Conservation (phyloP, 2,113 vertebrate genomes). For the Oncorhynchus masou region DNA sequence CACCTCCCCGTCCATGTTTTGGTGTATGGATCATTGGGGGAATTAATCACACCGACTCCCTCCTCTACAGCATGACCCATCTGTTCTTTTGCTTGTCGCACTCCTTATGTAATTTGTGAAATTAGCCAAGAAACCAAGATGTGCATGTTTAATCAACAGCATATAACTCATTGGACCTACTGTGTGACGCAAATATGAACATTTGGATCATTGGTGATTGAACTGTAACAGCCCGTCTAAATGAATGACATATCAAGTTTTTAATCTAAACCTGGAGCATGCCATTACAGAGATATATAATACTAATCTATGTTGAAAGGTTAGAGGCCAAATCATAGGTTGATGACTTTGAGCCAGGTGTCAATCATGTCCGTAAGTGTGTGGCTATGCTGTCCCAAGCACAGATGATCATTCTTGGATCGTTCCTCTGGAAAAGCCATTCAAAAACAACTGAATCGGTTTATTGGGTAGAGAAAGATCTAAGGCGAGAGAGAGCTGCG, state of each 20-base stretch:
- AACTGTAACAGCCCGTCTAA: neutral
- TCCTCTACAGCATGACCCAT: constrained; percentile 57
- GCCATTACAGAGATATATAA: neutral
- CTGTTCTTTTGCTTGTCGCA: constrained; percentile 49
- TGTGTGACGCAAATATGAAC: neutral
- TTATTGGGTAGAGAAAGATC: neutral
- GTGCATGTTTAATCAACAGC: constrained; percentile 39
- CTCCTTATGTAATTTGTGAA: constrained; percentile 51
- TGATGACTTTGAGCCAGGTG: neutral
- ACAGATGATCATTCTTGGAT: neutral
- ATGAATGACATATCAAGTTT: neutral
- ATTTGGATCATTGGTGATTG: neutral
- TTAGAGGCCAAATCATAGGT: neutral
- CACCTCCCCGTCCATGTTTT: constrained; percentile 44
- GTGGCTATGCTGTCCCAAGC: neutral
- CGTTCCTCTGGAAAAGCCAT: neutral
- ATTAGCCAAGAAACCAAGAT: constrained; percentile 52
- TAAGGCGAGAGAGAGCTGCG: no score
- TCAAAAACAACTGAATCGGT: neutral
- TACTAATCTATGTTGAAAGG: neutral
- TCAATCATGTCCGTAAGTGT: neutral
- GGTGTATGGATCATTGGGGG: constrained; percentile 47
- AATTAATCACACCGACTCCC: constrained; percentile 38
- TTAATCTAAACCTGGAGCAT: neutral
- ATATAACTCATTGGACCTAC: constrained; percentile 48